phyloP scores from a whole-genome alignment of 1,140 invertebrate species.

The Colletes gigas region DNA sequence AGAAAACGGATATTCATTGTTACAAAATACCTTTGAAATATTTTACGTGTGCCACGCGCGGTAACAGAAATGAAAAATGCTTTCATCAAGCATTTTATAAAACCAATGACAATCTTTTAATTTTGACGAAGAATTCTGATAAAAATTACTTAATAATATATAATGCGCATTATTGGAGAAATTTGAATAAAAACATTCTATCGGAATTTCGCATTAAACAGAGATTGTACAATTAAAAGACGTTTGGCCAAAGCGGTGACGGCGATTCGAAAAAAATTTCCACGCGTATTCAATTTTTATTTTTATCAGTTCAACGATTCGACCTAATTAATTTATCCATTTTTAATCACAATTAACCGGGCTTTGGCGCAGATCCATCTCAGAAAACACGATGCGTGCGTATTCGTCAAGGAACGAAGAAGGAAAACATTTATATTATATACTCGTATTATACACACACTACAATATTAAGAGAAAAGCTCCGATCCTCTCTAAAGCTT shows the following conservation, averaged over 20 bases:
- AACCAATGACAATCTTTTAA: not conserved
- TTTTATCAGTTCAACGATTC: not conserved
- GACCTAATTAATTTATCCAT: not conserved
- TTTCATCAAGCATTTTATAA: not conserved
- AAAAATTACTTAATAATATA: not conserved
- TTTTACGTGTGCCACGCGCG: too few species aligned
- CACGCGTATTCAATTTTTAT: not conserved
- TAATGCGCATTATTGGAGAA: not conserved
- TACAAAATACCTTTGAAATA: too few species aligned
- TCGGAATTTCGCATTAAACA: not conserved
- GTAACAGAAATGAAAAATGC: too few species aligned
- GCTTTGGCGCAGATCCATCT: slow-evolving; percentile 8
- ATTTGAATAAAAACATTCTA: not conserved
- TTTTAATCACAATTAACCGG: not conserved
- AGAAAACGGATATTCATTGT: too few species aligned
- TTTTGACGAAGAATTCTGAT: not conserved
- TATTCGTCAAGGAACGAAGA: slow-evolving; percentile 17
- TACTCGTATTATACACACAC: slow-evolving; percentile 42
- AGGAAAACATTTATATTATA: slow-evolving; percentile 50
- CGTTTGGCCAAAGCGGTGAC: not conserved
- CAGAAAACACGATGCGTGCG: slow-evolving; percentile 23
- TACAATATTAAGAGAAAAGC: slow-evolving; percentile 34
- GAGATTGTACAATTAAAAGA: not conserved
- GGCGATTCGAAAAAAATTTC: not conserved
- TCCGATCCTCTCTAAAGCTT: slow-evolving; percentile 46